phyloP scores from a whole-genome alignment of 2,888 invertebrate species.

The Eilema caniola region DNA sequence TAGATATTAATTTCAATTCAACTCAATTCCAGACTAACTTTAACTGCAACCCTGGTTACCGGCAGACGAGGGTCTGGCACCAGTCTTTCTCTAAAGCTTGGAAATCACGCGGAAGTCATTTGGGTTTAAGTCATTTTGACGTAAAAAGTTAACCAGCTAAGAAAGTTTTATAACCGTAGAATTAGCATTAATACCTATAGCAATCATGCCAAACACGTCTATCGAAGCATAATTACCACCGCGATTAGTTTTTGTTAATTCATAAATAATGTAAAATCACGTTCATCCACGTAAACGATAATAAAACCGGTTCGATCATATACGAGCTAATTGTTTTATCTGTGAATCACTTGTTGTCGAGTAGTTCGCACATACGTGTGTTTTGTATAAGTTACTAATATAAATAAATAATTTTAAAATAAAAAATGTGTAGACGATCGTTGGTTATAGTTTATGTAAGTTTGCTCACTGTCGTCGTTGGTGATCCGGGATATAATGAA shows the following conservation, averaged over 20 bases:
- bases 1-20: too few relatives aligned
- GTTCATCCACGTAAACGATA: not conserved
- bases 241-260: not conserved
- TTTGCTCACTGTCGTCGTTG: not conserved
- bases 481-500: not conserved
- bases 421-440: not conserved
- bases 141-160: not conserved
- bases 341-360: constrained; percentile 14
- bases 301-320: constrained; percentile 2
- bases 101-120: too few relatives aligned
- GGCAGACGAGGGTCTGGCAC: too few relatives aligned
- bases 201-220: not conserved
- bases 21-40: too few relatives aligned
- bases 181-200: not conserved
- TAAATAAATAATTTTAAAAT: not conserved
- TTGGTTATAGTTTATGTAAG: not conserved
- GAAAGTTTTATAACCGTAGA: not conserved
- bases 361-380: constrained; percentile 4
- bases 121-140: not conserved
- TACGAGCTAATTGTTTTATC: not conserved
- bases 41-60: too few relatives aligned
- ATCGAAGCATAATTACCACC: constrained; percentile 5
- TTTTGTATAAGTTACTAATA: not conserved
- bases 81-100: too few relatives aligned
- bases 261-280: constrained; percentile 9